Conservation (phyloP, 2,113 vertebrate species). For the Aphyosemion australe region DNA sequence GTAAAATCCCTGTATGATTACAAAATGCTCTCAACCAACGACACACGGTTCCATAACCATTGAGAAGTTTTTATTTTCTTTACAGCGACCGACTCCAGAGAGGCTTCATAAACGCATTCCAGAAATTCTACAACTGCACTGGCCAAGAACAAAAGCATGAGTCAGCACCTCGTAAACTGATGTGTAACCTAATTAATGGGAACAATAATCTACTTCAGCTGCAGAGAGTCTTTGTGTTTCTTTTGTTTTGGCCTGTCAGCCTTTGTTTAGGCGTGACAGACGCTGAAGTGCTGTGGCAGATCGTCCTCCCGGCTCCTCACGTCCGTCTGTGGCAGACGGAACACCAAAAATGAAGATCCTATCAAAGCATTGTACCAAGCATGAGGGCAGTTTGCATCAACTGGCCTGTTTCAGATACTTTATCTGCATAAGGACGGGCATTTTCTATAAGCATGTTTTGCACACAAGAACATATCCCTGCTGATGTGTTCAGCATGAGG, state of each 20-base stretch:
- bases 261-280: conserved; percentile 36
- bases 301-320: conserved; percentile 46
- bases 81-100: not conserved
- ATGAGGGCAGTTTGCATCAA: conserved; percentile 19
- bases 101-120: conserved; percentile 26
- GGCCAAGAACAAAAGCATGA: not conserved
- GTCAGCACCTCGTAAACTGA: conserved; percentile 12
- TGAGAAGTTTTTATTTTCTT: too few species aligned
- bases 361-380: conserved; percentile 12
- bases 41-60: not conserved
- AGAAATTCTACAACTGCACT: conserved; percentile 25
- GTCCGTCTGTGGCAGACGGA: conserved; percentile 24
- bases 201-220: conserved; percentile 44
- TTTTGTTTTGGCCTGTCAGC: conserved; percentile 43
- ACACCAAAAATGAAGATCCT: not conserved
- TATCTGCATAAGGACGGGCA: conserved; percentile 1
- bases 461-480: conserved; percentile 25
- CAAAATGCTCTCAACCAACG: not conserved
- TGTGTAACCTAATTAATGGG: conserved; percentile 10
- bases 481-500: conserved; percentile 34
- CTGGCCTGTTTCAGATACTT: conserved; percentile 15
- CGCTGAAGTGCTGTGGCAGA: conserved; percentile 44
- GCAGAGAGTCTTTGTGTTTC: conserved; percentile 31
- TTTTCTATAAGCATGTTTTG: conserved; percentile 15
- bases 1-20: not conserved